Conservation (phyloP, 2,888 invertebrate species). For the Acanthosoma haemorrhoidale region DNA sequence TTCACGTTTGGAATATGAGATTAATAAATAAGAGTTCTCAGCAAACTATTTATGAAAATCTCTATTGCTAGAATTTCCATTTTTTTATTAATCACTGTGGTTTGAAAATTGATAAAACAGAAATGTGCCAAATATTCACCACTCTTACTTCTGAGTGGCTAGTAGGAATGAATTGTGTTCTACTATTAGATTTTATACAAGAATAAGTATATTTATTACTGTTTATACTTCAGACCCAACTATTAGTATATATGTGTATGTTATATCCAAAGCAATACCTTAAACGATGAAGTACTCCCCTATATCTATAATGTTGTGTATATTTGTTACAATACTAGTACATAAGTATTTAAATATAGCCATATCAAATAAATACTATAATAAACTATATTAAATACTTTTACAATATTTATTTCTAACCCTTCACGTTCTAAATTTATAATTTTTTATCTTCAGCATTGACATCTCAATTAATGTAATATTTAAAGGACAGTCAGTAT, state of each 20-base stretch:
- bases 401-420: background rate
- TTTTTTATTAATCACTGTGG: too few species aligned
- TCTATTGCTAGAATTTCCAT: background rate
- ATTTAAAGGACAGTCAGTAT: too few species aligned
- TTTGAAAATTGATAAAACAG: background rate
- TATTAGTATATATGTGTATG: background rate
- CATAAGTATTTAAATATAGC: slow-evolving; percentile 17
- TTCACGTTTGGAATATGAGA: background rate
- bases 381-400: slow-evolving; percentile 15
- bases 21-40: background rate
- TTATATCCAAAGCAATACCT: slow-evolving; percentile 15
- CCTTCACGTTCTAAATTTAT: background rate
- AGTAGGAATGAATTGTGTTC: background rate
- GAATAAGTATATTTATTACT: background rate
- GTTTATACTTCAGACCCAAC: slow-evolving; percentile 4
- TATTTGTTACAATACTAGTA: background rate
- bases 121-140: background rate
- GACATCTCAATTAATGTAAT: too few species aligned
- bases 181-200: background rate
- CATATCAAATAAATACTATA: slow-evolving; percentile 26
- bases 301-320: background rate
- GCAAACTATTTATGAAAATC: background rate
- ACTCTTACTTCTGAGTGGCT: background rate
- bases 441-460: too few species aligned
- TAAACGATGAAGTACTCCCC: slow-evolving; percentile 5